These are phyloP conservation scores for Bombus affinis DNA, from an alignment of 1,140 invertebrate genomes.

Conservation along the genomic window DNA sequence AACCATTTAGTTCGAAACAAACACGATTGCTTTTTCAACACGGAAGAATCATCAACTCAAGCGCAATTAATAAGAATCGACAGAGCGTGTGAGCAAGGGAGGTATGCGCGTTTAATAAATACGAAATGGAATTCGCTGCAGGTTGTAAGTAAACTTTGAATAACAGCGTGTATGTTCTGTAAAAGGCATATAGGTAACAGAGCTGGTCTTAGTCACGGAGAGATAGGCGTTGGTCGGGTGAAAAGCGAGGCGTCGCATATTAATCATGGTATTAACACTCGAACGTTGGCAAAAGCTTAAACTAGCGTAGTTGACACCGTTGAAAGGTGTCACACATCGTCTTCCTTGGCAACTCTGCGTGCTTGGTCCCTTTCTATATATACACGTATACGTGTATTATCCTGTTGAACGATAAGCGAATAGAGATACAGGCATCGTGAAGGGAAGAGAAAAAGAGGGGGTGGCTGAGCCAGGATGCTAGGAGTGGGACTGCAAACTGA, in stretches of 20 bases:
- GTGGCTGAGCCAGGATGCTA: background rate
- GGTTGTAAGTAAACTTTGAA: slow-evolving; percentile 35
- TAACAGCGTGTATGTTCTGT: background rate
- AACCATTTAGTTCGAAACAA: background rate
- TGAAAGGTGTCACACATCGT: slow-evolving; percentile 16
- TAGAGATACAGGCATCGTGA: background rate
- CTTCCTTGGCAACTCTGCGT: too few relatives aligned
- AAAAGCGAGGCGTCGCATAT: slow-evolving; percentile 58
- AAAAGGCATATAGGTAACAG: too few relatives aligned
- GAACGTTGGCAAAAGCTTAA: slow-evolving; percentile 35
- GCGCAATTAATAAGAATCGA: slow-evolving; percentile 54
- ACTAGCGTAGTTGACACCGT: slow-evolving; percentile 19
- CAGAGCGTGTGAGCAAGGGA: slow-evolving; percentile 25
- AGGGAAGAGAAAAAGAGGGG: background rate
- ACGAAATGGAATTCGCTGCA: slow-evolving; percentile 54
- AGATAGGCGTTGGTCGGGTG: slow-evolving; percentile 10
- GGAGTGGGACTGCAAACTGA: slow-evolving; percentile 37
- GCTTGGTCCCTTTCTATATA: background rate
- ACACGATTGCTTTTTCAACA: background rate
- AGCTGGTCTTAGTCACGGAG: background rate
- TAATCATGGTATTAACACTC: slow-evolving; percentile 64
- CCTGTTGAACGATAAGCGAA: background rate
- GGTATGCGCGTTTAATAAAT: slow-evolving; percentile 61
- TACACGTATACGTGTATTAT: background rate
- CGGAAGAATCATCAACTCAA: background rate